phyloP scores from a whole-genome alignment of 1,140 invertebrate species.

The Pseudomyrmex dendroicus region DNA sequence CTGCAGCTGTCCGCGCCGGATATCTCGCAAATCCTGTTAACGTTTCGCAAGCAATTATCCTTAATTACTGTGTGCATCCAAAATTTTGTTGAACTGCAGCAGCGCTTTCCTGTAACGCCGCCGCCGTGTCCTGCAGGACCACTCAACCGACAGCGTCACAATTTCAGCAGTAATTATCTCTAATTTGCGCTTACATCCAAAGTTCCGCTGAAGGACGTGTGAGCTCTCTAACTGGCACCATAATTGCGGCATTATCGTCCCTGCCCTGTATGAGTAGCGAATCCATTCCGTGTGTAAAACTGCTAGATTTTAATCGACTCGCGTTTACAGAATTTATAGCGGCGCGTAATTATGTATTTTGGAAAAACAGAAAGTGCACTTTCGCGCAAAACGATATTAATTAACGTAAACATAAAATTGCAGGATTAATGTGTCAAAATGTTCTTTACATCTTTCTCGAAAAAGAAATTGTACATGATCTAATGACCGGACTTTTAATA shows the following conservation, averaged over 20 bases:
- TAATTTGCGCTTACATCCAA: constrained; percentile 30
- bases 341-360: not conserved
- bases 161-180: constrained; percentile 52
- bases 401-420: no score
- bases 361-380: not conserved
- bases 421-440: no score
- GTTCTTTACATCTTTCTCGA: no score
- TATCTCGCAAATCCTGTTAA: constrained; percentile 42
- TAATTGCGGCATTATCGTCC: constrained; percentile 38
- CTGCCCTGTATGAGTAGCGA: not conserved
- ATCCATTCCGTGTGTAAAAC: not conserved
- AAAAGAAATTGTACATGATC: no score
- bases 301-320: not conserved
- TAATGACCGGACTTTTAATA: no score
- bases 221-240: constrained; percentile 6
- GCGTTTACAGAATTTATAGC: not conserved
- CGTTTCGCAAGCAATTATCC: constrained; percentile 60
- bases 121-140: constrained; percentile 30
- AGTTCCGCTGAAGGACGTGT: constrained; percentile 38
- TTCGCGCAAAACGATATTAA: no score
- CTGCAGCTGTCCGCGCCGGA: constrained; percentile 32
- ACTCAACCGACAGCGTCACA: constrained; percentile 53
- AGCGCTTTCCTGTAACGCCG: constrained; percentile 26
- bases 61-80: constrained; percentile 52
- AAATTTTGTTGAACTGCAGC: constrained; percentile 53